Conservation (phyloP, 2,797 vertebrate species). For the Gymnoscopelus braueri region DNA sequence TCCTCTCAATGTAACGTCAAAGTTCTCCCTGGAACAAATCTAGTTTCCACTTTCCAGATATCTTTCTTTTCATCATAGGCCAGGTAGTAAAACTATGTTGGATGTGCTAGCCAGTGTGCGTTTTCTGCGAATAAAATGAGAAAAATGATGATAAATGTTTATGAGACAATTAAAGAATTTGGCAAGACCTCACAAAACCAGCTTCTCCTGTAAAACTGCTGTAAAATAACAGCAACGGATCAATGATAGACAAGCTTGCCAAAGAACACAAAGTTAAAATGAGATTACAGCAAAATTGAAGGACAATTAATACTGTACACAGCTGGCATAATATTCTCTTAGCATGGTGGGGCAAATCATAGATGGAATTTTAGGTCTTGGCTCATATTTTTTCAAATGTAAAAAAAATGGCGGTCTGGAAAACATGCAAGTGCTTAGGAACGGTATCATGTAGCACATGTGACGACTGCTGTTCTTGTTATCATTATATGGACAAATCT, state of each 20-base stretch:
- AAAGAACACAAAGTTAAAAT: conserved; percentile 49
- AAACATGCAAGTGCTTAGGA: conserved; percentile 50
- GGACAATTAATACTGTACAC: conserved; percentile 41
- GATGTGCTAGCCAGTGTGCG: conserved; percentile 47
- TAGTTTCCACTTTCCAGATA: conserved; percentile 64
- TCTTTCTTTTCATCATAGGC: conserved; percentile 57
- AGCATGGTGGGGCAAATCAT: conserved; percentile 30
- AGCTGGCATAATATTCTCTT: conserved; percentile 27
- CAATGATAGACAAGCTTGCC: conserved; percentile 26
- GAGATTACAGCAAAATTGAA: conserved; percentile 49
- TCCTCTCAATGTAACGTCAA: conserved; percentile 22
- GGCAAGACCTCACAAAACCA: conserved; percentile 60
- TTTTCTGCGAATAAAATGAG: conserved; percentile 50
- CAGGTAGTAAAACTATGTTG: conserved; percentile 68
- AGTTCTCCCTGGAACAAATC: conserved; percentile 43
- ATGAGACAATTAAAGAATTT: conserved; percentile 70
- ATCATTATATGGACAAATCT: conserved; percentile 31
- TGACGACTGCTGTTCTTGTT: conserved; percentile 29
- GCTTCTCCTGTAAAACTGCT: conserved; percentile 44
- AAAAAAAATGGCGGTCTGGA: conserved; percentile 45
- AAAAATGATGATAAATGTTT: conserved; percentile 65
- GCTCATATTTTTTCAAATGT: conserved; percentile 29
- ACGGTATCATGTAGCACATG: conserved; percentile 39
- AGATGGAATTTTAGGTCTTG: conserved; percentile 36
- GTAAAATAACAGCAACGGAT: conserved; percentile 49